Conservation (phyloP, 2,888 invertebrate genomes). For the Acleris emargana region DNA sequence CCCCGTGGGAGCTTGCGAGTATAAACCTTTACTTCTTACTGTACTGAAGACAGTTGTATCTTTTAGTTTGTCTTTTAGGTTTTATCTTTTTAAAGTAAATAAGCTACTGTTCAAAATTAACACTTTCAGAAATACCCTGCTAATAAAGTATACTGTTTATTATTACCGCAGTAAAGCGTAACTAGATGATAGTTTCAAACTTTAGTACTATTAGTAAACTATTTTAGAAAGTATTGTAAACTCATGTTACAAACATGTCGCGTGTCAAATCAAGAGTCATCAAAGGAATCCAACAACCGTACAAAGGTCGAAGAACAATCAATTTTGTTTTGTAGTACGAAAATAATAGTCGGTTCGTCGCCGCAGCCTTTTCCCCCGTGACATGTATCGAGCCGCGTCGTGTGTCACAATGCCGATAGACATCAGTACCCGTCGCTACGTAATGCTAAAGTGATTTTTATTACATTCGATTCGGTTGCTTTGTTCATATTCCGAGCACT, state of each 20-base stretch:
- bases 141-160: too few relatives aligned
- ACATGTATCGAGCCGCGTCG: conserved; percentile 76
- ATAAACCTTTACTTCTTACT: conserved; percentile 26
- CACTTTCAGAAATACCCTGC: too few relatives aligned
- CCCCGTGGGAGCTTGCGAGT: conserved; percentile 20
- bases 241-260: conserved; percentile 9
- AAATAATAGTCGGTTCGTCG: conserved; percentile 76
- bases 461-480: conserved; percentile 81
- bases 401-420: conserved; percentile 78
- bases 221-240: neutral
- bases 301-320: conserved; percentile 49
- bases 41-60: conserved; percentile 17
- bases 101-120: neutral
- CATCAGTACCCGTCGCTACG: conserved; percentile 77
- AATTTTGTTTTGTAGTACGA: conserved; percentile 77
- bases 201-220: too few relatives aligned
- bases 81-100: too few relatives aligned
- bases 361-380: conserved; percentile 70
- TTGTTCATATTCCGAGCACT: conserved; percentile 72
- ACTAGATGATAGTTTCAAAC: too few relatives aligned
- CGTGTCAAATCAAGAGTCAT: conserved; percentile 25
- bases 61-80: conserved; percentile 4
- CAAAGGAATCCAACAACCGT: conserved; percentile 19
- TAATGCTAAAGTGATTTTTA: conserved; percentile 82
- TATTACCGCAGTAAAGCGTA: too few relatives aligned